A percentile compares a stretch with the other conserved stretches of the same genome.
phyloP scores from a whole-genome alignment of 1,140 invertebrate species.

The Nylanderia fulva region DNA sequence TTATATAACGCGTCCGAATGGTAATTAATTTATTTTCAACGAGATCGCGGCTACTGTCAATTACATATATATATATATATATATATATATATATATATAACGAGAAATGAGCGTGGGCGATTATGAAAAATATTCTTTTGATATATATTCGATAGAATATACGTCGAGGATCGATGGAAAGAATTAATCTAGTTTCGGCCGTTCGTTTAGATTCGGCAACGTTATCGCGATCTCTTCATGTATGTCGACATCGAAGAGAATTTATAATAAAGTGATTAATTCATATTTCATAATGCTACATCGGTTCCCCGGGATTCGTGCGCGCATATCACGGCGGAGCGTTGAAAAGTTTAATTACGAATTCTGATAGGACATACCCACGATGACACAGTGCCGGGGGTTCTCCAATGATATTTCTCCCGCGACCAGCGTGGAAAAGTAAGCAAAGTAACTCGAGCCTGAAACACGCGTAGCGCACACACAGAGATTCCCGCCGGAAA shows the following conservation, averaged over 20 bases:
- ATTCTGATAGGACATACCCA: conserved; percentile 55
- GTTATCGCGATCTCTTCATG: conserved; percentile 30
- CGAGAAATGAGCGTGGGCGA: neutral
- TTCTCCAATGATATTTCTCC: conserved; percentile 50
- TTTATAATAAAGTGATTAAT: conserved; percentile 61
- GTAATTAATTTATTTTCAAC: conserved; percentile 32
- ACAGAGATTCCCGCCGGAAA: conserved; percentile 31
- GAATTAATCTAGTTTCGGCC: neutral
- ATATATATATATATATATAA: too few species aligned
- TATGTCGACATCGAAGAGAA: conserved; percentile 35
- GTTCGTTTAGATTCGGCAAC: neutral
- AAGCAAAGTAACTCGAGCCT: conserved; percentile 54
- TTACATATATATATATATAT: too few species aligned
- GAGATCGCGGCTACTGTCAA: conserved; percentile 17
- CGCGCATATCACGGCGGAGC: conserved; percentile 31
- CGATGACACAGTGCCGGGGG: neutral
- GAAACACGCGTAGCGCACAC: conserved; percentile 37
- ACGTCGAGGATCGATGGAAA: neutral
- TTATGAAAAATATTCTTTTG: too few species aligned
- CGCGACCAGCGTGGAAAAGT: conserved; percentile 36
- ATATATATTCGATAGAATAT: conserved; percentile 6
- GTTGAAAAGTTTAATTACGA: conserved; percentile 62
- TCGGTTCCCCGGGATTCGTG: conserved; percentile 22
- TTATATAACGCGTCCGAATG: conserved; percentile 2
- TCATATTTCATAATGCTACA: conserved; percentile 54